phyloP scores from a whole-genome alignment of 2,113 vertebrate genomes.

The human region DNA sequence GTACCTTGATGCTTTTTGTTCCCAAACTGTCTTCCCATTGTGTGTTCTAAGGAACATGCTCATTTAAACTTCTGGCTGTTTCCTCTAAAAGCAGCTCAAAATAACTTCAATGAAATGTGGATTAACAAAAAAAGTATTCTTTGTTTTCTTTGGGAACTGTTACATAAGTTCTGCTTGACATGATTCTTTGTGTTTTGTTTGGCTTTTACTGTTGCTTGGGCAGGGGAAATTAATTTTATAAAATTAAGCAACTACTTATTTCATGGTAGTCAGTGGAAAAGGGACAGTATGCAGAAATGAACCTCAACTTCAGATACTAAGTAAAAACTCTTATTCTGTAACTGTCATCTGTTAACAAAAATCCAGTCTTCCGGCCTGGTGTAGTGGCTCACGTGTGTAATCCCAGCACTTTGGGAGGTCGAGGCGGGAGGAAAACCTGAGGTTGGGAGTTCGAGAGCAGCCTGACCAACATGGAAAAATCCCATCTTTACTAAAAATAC shows the following conservation, averaged over 20 bases:
- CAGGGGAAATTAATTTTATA: background rate
- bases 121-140: background rate
- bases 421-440: too few species aligned
- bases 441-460: too few species aligned
- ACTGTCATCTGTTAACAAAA: conserved; percentile 13
- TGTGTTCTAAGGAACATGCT: conserved; percentile 24
- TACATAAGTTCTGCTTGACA: background rate
- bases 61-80: background rate
- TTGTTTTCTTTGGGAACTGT: background rate
- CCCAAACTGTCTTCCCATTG: background rate
- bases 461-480: too few species aligned
- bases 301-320: background rate
- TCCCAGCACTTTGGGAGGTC: too few species aligned
- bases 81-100: background rate
- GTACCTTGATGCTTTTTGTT: background rate
- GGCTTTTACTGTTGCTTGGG: background rate
- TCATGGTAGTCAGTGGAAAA: background rate
- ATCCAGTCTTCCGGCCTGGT: too few species aligned
- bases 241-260: background rate
- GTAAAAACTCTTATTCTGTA: background rate
- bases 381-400: too few species aligned
- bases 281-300: background rate
- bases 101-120: background rate
- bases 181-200: background rate
- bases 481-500: too few species aligned